These are phyloP conservation scores for Ceraclea dissimilis DNA, from an alignment of 2,888 invertebrate genomes.

Conservation along the genomic window DNA sequence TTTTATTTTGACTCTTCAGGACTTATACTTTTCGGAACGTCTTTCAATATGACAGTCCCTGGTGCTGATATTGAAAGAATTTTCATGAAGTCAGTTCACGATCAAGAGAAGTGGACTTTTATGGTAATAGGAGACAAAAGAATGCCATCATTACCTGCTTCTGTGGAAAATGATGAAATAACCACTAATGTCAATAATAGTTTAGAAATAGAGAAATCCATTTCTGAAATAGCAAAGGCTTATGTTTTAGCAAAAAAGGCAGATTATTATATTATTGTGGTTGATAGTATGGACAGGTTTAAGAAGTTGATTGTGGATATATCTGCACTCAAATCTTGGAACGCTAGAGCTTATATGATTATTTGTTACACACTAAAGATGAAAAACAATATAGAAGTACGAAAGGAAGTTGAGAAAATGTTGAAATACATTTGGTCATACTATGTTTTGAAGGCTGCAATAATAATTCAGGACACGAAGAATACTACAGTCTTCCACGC, in stretches of 20 bases:
- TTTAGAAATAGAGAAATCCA: neutral
- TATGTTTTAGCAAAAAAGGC: slow-evolving; percentile 28
- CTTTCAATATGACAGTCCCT: slow-evolving; percentile 32
- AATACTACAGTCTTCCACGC: slow-evolving; percentile 33
- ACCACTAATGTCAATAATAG: neutral
- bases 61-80: slow-evolving; percentile 34
- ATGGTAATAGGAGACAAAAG: slow-evolving; percentile 18
- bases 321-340: slow-evolving; percentile 37
- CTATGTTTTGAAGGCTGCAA: slow-evolving; percentile 35
- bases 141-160: neutral
- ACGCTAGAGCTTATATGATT: slow-evolving; percentile 37
- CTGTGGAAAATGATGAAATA: neutral
- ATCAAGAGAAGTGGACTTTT: slow-evolving; percentile 16
- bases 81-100: slow-evolving; percentile 31
- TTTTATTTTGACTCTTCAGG: slow-evolving; percentile 15
- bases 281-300: slow-evolving; percentile 34
- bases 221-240: neutral
- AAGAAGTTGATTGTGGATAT: slow-evolving; percentile 32
- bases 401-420: slow-evolving; percentile 32
- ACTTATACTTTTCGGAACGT: slow-evolving; percentile 18
- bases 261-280: slow-evolving; percentile 36
- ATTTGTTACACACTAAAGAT: slow-evolving; percentile 34
- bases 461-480: slow-evolving; percentile 33
- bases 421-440: slow-evolving; percentile 35
- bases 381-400: slow-evolving; percentile 26